These are phyloP conservation scores for Drosophila paulistorum DNA, from an alignment of 1,140 invertebrate species.

Conservation along the genomic window DNA sequence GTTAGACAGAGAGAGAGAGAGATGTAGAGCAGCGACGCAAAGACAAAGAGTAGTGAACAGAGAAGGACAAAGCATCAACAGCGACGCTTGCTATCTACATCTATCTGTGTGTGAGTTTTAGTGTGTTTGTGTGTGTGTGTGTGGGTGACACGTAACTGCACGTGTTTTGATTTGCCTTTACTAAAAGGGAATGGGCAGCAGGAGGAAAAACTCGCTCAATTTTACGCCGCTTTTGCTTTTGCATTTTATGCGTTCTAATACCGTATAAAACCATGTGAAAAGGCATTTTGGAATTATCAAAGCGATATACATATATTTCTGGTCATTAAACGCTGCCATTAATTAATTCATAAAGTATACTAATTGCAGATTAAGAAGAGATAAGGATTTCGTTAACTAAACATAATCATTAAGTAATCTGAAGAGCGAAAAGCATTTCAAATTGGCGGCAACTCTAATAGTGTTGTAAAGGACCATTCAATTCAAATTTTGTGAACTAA, in stretches of 20 bases:
- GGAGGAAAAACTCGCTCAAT: constrained; percentile 38
- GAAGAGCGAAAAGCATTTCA: too few species aligned
- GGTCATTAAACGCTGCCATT: too few species aligned
- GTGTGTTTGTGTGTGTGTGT: not conserved
- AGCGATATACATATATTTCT: too few species aligned
- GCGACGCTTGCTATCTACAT: constrained; percentile 56
- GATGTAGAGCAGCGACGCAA: not conserved
- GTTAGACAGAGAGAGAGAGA: constrained; percentile 15
- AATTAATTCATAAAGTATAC: too few species aligned
- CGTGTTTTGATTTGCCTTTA: constrained; percentile 66
- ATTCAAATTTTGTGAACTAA: too few species aligned
- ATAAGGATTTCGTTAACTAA: too few species aligned
- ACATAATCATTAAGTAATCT: too few species aligned
- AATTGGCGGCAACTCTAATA: too few species aligned
- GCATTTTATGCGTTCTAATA: constrained; percentile 53
- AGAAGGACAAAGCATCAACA: not conserved
- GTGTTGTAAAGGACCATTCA: too few species aligned
- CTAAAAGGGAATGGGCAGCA: not conserved
- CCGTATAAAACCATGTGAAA: not conserved
- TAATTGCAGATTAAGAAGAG: too few species aligned
- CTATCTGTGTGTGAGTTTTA: constrained; percentile 28
- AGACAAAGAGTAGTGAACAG: not conserved
- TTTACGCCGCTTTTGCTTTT: constrained; percentile 75
- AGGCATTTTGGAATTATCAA: not conserved
- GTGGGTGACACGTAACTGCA: constrained; percentile 49